Evolutionary conservation across 2,888 invertebrate genomes (phyloP).

Genomic region (Aporophyla nigra): DNA sequence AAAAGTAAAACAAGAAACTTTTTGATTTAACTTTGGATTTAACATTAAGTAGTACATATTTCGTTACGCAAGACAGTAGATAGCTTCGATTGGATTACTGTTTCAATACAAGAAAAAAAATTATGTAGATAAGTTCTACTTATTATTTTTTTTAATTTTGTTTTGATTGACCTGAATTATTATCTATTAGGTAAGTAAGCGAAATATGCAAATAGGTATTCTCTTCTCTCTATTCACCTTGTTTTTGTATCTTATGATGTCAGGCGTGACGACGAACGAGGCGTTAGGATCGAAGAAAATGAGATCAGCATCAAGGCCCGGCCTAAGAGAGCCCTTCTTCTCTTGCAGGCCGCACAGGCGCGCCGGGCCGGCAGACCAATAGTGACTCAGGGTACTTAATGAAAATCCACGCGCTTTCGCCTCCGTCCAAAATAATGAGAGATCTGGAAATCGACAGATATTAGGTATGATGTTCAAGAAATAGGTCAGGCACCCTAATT

Average conservation of each 20-base stretch:
- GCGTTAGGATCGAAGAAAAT: constrained; percentile 93
- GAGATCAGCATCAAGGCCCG: constrained; percentile 93
- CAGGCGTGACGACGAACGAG: constrained; percentile 88
- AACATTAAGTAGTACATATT: neutral
- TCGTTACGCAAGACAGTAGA: neutral
- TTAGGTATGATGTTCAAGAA: neutral
- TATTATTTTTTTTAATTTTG: no score
- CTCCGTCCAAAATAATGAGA: constrained; percentile 93
- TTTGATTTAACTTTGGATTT: neutral
- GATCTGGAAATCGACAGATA: constrained; percentile 76
- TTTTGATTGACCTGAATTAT: neutral
- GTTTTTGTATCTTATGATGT: constrained; percentile 91
- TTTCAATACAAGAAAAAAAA: neutral
- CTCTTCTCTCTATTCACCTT: constrained; percentile 82
- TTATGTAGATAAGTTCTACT: no score
- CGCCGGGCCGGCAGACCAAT: constrained; percentile 91
- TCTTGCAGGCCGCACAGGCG: constrained; percentile 90
- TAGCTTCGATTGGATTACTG: neutral
- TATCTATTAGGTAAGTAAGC: neutral
- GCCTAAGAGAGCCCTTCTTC: constrained; percentile 90
- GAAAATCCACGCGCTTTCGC: constrained; percentile 87
- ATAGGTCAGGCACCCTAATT: no score
- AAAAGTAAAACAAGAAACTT: no score
- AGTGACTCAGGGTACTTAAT: constrained; percentile 88
- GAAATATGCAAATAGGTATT: neutral